Conservation (phyloP, 2,113 vertebrate genomes). For the Corythornis cristatus region DNA sequence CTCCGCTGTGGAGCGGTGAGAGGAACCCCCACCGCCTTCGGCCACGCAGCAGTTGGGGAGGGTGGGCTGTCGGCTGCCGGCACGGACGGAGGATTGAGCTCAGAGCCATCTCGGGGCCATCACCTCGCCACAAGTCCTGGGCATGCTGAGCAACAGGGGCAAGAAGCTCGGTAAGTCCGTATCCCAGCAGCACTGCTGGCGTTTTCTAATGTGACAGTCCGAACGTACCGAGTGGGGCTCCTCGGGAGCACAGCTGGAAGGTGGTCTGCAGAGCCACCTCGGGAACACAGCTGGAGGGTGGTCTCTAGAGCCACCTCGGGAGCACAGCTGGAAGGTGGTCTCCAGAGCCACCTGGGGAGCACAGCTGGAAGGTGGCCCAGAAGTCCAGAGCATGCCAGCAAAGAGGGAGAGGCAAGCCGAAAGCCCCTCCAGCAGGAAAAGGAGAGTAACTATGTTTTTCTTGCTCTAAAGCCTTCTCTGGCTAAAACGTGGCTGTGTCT, state of each 20-base stretch:
- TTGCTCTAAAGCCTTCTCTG: neutral
- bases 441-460: neutral
- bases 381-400: neutral
- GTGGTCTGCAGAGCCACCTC: too few species aligned
- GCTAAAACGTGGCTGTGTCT: neutral
- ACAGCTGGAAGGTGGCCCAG: neutral
- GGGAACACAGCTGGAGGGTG: too few species aligned
- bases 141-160: neutral
- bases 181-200: neutral
- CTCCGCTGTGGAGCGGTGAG: neutral
- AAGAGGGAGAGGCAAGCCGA: neutral
- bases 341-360: neutral
- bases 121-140: neutral
- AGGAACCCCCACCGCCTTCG: neutral
- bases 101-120: neutral
- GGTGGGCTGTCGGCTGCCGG: fast-evolving
- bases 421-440: neutral
- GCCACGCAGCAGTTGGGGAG: fast-evolving
- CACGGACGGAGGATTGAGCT: neutral
- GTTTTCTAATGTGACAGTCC: neutral
- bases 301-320: neutral
- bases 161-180: neutral
- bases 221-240: neutral
- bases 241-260: too few species aligned
- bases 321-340: neutral